A percentile compares a stretch with the other conserved stretches of the same genome.
phyloP scores from a whole-genome alignment of 2,888 invertebrate species.

The Dicycla oo region DNA sequence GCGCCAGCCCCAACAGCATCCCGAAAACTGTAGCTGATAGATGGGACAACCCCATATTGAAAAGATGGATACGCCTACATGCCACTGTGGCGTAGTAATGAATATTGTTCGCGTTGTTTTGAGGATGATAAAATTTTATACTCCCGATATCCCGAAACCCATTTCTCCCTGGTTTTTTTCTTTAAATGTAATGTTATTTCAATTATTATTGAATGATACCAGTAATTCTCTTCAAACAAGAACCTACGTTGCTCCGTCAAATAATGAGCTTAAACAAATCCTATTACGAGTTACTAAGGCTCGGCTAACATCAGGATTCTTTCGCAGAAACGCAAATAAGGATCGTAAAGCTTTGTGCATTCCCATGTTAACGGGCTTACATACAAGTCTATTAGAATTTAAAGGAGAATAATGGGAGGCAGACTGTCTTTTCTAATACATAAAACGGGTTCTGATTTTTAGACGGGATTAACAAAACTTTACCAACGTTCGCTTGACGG shows the following conservation, averaged over 20 bases:
- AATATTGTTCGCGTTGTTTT: no score
- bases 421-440: no score
- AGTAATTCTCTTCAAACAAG: slow-evolving; percentile 21
- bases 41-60: no score
- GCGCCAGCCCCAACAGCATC: no score
- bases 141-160: not conserved
- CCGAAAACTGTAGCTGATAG: no score
- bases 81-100: no score
- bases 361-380: slow-evolving; percentile 12
- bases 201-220: not conserved
- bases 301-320: slow-evolving; percentile 67
- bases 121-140: not conserved
- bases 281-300: slow-evolving; percentile 65
- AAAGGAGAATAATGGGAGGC: not conserved
- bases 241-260: slow-evolving; percentile 12
- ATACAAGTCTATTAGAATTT: not conserved
- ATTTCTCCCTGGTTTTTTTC: not conserved
- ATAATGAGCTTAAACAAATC: slow-evolving; percentile 73
- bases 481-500: not conserved
- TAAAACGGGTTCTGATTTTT: no score
- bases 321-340: slow-evolving; percentile 53
- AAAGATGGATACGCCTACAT: no score
- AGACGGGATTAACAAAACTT: no score
- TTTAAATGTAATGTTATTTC: not conserved
- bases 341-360: slow-evolving; percentile 37